These are phyloP conservation scores for Raphicerus campestris DNA, from an alignment of 2,113 vertebrate species.

Conservation along the genomic window DNA sequence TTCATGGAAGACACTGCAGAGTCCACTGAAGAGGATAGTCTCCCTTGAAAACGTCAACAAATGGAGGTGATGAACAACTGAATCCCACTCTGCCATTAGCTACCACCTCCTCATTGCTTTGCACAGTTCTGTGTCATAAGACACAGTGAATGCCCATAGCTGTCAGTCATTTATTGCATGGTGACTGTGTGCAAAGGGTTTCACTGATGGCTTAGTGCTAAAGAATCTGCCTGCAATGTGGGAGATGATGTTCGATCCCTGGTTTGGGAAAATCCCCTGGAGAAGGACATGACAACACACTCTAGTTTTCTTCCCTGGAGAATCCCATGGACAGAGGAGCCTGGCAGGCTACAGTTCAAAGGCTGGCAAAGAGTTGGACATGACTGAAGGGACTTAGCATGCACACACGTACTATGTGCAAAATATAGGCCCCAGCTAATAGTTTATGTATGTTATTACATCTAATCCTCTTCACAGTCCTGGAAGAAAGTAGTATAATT, in stretches of 20 bases:
- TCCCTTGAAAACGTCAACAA: background rate
- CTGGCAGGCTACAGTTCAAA: background rate
- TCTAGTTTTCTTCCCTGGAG: background rate
- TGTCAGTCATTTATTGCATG: background rate
- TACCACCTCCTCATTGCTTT: background rate
- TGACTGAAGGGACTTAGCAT: background rate
- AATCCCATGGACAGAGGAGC: background rate
- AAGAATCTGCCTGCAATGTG: background rate
- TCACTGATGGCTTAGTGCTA: background rate
- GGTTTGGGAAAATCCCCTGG: background rate
- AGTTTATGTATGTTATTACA: background rate
- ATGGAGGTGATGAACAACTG: fast-evolving
- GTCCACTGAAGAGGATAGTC: background rate
- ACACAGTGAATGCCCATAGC: background rate
- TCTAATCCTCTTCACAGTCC: background rate
- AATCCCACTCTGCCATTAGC: background rate
- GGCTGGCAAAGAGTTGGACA: background rate
- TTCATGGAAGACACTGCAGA: background rate
- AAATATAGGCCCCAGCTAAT: background rate
- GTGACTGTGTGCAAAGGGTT: background rate
- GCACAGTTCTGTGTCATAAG: background rate
- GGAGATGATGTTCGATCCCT: background rate
- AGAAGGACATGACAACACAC: background rate
- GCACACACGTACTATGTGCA: background rate
- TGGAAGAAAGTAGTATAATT: background rate